phyloP scores from a whole-genome alignment of 2,113 vertebrate species.

The Siniperca knerii region DNA sequence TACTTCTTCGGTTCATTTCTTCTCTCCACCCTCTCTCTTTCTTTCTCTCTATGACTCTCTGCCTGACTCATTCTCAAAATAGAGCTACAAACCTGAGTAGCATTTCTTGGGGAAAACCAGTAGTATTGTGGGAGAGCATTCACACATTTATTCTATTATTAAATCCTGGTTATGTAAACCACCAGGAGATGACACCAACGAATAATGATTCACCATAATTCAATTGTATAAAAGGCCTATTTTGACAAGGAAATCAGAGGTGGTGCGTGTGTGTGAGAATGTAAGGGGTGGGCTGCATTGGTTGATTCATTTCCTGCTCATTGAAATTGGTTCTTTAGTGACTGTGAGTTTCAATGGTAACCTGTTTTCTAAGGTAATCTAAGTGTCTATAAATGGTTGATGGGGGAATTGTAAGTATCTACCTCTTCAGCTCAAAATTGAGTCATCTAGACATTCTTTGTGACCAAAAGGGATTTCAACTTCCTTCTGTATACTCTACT shows the following conservation, averaged over 20 bases:
- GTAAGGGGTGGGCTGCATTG: background rate
- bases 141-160: conserved; percentile 68
- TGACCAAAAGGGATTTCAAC: background rate
- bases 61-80: conserved; percentile 64
- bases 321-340: conserved; percentile 5
- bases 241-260: conserved; percentile 55
- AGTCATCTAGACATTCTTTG: conserved; percentile 17
- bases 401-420: background rate
- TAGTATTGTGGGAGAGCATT: conserved; percentile 63
- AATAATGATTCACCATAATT: conserved; percentile 70
- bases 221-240: conserved; percentile 64
- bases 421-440: background rate
- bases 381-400: background rate
- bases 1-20: conserved; percentile 71
- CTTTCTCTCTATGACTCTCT: conserved; percentile 19
- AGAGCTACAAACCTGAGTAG: conserved; percentile 65
- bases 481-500: background rate
- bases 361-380: background rate
- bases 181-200: conserved; percentile 52
- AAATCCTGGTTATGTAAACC: conserved; percentile 75
- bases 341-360: background rate
- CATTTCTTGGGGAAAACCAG: conserved; percentile 64
- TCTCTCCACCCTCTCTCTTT: conserved; percentile 25
- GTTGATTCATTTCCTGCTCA: conserved; percentile 37
- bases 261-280: conserved; percentile 15